Percentiles rank a stretch among this genome's conserved stretches.
Evolutionary conservation across 2,888 invertebrate genomes (phyloP).

Genomic region (Drosophila austrosaltans): DNA sequence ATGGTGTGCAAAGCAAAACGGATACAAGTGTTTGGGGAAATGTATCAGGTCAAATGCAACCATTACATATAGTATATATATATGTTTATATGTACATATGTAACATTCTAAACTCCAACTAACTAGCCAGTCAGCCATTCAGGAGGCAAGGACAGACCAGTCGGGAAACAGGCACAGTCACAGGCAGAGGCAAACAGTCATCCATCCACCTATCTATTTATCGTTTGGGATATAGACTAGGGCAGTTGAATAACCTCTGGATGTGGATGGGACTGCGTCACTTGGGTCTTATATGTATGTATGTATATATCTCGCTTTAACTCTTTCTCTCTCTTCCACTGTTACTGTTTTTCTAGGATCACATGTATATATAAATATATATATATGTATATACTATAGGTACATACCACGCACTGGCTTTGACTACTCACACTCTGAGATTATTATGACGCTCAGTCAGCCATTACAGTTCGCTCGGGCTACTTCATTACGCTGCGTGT

Average conservation of each 20-base stretch:
- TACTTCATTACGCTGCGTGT: conserved; percentile 78
- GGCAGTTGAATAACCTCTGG: conserved; percentile 71
- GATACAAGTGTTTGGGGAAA: conserved; percentile 70
- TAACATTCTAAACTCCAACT: conserved; percentile 4
- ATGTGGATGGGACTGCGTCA: conserved; percentile 45
- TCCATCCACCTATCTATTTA: conserved; percentile 44
- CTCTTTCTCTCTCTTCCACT: conserved; percentile 22
- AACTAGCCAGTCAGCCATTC: background rate
- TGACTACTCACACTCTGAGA: conserved; percentile 45
- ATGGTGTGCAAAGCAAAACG: conserved; percentile 77
- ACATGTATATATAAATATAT: conserved; percentile 26
- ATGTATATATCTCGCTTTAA: too few relatives aligned
- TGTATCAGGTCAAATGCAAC: conserved; percentile 74
- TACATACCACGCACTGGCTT: conserved; percentile 30
- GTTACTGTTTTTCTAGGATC: conserved; percentile 55
- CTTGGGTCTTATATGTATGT: conserved; percentile 32
- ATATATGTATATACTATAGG: conserved; percentile 8
- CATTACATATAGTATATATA: conserved; percentile 44
- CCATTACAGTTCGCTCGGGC: conserved; percentile 68
- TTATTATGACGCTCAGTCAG: conserved; percentile 76
- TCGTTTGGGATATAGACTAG: conserved; percentile 36
- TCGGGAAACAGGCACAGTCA: background rate
- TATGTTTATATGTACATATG: too few relatives aligned
- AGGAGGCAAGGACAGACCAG: background rate
- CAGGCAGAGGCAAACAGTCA: conserved; percentile 5